These are phyloP conservation scores for Trichopoda pennipes DNA, from an alignment of 2,888 invertebrate genomes.

Conservation along the genomic window DNA sequence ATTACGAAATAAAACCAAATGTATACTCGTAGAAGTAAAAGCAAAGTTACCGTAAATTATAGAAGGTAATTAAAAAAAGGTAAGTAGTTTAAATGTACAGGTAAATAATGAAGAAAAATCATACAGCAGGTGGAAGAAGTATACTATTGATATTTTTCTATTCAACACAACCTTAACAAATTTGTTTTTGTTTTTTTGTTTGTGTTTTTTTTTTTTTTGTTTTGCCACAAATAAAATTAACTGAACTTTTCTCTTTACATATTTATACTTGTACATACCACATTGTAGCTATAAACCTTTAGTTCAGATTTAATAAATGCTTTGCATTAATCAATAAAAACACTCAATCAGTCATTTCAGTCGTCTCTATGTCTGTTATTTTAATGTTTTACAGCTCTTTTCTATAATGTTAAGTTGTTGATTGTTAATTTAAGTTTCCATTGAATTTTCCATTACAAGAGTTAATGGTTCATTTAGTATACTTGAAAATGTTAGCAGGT, in stretches of 20 bases:
- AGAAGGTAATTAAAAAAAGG: constrained; percentile 66
- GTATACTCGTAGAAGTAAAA: constrained; percentile 36
- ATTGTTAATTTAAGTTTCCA: constrained; percentile 44
- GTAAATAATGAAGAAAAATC: constrained; percentile 5
- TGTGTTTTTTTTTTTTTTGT: constrained; percentile 4
- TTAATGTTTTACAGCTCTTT: neutral
- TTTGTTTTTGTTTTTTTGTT: neutral
- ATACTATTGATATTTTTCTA: constrained; percentile 22
- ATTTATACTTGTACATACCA: constrained; percentile 13
- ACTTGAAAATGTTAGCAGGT: constrained; percentile 42
- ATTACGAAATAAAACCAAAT: constrained; percentile 53
- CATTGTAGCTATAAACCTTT: neutral
- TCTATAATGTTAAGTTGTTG: constrained; percentile 11
- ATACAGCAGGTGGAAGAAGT: neutral
- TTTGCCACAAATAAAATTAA: constrained; percentile 15
- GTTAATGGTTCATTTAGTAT: constrained; percentile 49
- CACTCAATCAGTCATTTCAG: constrained; percentile 35
- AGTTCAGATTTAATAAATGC: constrained; percentile 19
- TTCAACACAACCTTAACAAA: constrained; percentile 22
- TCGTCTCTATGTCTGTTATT: neutral
- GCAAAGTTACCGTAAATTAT: constrained; percentile 66
- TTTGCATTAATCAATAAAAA: constrained; percentile 51
- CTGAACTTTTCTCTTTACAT: neutral
- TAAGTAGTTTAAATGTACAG: constrained; percentile 55
- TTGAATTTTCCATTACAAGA: constrained; percentile 25